Evolutionary conservation across 2,888 invertebrate genomes (phyloP).

Genomic region (Polymixis lichenea): DNA sequence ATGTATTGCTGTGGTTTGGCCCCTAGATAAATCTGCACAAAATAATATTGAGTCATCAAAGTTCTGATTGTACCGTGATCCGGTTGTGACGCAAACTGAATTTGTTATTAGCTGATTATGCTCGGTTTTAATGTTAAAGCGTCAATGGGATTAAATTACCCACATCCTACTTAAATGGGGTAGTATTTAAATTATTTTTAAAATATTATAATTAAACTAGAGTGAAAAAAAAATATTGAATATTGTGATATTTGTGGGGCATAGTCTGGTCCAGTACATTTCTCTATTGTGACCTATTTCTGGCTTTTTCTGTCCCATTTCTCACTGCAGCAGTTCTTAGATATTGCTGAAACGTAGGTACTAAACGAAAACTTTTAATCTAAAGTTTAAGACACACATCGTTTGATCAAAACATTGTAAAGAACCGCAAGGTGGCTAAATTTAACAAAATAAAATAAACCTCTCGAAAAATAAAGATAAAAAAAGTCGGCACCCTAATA

Average conservation of each 20-base stretch:
- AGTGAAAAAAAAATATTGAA: background rate
- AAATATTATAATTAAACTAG: background rate
- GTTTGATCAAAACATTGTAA: background rate
- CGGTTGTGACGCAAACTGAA: conserved; percentile 17
- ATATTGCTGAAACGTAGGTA: background rate
- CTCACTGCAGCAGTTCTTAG: background rate
- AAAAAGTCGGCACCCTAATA: background rate
- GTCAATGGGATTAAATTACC: background rate
- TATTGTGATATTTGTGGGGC: no score
- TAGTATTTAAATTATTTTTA: background rate
- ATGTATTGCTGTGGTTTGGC: conserved; percentile 51
- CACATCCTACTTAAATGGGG: background rate
- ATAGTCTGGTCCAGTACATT: background rate
- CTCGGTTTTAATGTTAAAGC: conserved; percentile 8
- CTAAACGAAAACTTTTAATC: background rate
- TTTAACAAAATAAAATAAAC: background rate
- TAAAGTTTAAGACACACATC: background rate
- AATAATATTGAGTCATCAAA: conserved; percentile 44
- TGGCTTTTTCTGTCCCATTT: background rate
- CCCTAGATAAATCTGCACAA: conserved; percentile 48
- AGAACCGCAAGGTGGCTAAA: background rate
- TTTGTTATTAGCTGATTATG: conserved; percentile 27
- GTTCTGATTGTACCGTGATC: background rate
- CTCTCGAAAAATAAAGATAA: no score
- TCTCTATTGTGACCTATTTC: no score